phyloP scores from a whole-genome alignment of 2,888 invertebrate genomes.

The Leucania comma region DNA sequence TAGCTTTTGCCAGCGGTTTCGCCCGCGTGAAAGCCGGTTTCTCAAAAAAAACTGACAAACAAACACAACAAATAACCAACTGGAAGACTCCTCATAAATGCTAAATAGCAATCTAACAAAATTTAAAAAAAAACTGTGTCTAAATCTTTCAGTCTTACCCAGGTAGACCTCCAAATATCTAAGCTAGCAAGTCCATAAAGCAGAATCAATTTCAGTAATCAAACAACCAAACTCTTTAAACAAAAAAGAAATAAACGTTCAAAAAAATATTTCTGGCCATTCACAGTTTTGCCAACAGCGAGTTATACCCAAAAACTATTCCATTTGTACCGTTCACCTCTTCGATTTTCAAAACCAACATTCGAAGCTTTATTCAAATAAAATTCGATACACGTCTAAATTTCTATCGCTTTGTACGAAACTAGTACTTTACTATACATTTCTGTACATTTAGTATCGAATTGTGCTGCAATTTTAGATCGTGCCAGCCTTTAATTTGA shows the following conservation, averaged over 20 bases:
- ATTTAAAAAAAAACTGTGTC: too few relatives aligned
- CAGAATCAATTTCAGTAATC: conserved; percentile 1
- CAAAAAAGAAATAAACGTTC: background rate
- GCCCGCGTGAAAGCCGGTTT: too few relatives aligned
- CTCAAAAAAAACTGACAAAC: too few relatives aligned
- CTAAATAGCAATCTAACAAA: too few relatives aligned
- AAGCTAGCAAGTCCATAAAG: too few relatives aligned
- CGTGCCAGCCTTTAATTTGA: conserved; percentile 62
- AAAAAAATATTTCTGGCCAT: background rate
- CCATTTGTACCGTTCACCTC: too few relatives aligned
- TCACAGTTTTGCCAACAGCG: background rate
- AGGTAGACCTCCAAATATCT: background rate
- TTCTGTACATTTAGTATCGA: conserved; percentile 42
- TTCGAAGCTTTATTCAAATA: conserved; percentile 31
- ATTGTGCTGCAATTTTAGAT: conserved; percentile 55
- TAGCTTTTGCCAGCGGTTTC: too few relatives aligned
- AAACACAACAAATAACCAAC: too few relatives aligned
- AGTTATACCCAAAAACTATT: background rate
- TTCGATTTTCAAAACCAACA: conserved; percentile 23
- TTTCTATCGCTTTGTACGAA: conserved; percentile 25
- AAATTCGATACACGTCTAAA: conserved; percentile 35
- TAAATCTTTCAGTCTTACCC: background rate
- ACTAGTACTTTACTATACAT: conserved; percentile 29
- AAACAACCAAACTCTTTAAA: background rate
- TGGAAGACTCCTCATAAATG: too few relatives aligned